phyloP scores from a whole-genome alignment of 2,113 vertebrate genomes.

The Hemichromis elongatus region DNA sequence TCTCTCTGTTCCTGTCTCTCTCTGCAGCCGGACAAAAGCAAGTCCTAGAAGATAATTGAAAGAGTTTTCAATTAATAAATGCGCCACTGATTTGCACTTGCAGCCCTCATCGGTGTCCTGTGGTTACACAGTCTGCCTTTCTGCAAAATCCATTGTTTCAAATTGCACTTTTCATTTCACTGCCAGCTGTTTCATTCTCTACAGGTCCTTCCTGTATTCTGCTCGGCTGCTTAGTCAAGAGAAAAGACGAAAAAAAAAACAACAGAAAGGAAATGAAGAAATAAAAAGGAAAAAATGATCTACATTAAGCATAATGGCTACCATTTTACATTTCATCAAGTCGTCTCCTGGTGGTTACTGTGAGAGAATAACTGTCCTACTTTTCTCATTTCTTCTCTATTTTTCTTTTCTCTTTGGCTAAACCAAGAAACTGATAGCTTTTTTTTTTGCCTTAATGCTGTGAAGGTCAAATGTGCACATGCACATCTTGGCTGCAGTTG shows the following conservation, averaged over 20 bases:
- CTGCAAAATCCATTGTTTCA: background rate
- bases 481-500: rapidly evolving
- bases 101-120: background rate
- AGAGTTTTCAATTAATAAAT: constrained; percentile 52
- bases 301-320: constrained; percentile 48
- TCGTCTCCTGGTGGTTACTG: background rate
- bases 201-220: background rate
- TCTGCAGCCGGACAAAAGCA: background rate
- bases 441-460: background rate
- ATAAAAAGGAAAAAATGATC: constrained; percentile 1
- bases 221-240: background rate
- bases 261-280: constrained; percentile 17
- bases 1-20: background rate
- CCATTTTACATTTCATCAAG: constrained; percentile 34
- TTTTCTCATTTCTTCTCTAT: background rate
- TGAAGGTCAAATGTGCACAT: background rate
- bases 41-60: constrained; percentile 43
- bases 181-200: constrained; percentile 31
- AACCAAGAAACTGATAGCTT: background rate
- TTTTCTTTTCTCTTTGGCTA: background rate
- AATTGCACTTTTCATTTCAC: constrained; percentile 12
- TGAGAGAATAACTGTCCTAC: background rate
- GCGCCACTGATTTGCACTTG: background rate
- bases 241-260: background rate
- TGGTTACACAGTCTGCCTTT: background rate